Evolutionary conservation across 2,797 vertebrate genomes (phyloP).

Genomic region (Falco peregrinus): DNA sequence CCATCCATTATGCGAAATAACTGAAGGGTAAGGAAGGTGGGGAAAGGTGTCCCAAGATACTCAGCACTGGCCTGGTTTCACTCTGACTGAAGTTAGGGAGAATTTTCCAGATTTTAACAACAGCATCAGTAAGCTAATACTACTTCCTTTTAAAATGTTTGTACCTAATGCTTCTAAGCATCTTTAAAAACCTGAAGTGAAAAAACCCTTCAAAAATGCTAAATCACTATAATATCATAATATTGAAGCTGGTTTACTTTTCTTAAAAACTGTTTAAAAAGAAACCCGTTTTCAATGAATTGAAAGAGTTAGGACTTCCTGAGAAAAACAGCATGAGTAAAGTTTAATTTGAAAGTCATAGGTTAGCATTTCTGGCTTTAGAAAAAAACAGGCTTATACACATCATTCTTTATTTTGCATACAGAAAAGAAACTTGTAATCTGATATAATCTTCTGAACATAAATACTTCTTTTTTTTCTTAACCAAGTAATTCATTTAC

Average conservation of each 20-base stretch:
- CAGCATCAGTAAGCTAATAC: not conserved
- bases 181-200: slow-evolving; percentile 9
- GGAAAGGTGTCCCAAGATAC: not conserved
- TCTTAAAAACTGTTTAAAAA: not conserved
- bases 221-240: not conserved
- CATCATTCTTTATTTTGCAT: not conserved
- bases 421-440: not conserved
- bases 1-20: not conserved
- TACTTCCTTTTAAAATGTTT: not conserved
- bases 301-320: not conserved
- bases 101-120: not conserved
- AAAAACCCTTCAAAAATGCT: slow-evolving; percentile 12
- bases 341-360: slow-evolving; percentile 26
- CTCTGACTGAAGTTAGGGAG: not conserved
- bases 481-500: not conserved
- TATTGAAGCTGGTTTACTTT: not conserved
- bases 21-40: not conserved
- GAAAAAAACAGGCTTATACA: not conserved
- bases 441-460: slow-evolving; percentile 8
- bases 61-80: not conserved
- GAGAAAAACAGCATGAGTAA: not conserved
- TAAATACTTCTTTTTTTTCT: not conserved
- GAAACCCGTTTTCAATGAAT: not conserved
- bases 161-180: slow-evolving; percentile 1
- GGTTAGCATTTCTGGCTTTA: slow-evolving; percentile 6